Evolutionary conservation across 2,888 invertebrate genomes (phyloP), one percentile per base, ranked within the genome.

Genomic region (Pollenia angustigena): DNA sequence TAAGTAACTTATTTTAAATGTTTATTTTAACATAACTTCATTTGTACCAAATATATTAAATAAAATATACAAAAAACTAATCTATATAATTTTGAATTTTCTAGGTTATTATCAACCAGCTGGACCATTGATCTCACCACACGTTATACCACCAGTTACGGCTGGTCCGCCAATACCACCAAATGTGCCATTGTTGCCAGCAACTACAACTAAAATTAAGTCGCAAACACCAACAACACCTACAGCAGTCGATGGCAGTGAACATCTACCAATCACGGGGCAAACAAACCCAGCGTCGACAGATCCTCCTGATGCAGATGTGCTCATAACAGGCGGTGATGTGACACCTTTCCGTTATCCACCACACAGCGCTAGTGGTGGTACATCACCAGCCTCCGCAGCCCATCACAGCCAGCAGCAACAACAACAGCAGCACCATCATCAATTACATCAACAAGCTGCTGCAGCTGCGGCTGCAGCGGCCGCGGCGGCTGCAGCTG

Each of bases 91-190:
- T 6, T 87, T 72, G n/a, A 66, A 80, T 50, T 74, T 90, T 92
- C 0, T 95, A 97, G 97, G 97, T 93, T 97, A 97, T 93, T 98
- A 97, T 94, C 98, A 98, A 94, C 98, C 98, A 90, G 97, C 98
- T 90, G 98, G 98, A 88, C 98, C 98, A 90, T 95, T 98, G 93
- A 97, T 98, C 92, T 96, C 95, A 89, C 95, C 96, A 90, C 94
- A 95, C 89, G 95, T 95, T 87, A 90, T 92, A 89, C 94, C 94
- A 85, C 93, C 94, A 94, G 94, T 91, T 93, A 94, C 91, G 69
- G 89, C 91, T 66, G 90, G 90, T 88, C 91, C 91, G 71, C 89
- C 90, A 83, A 79, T 89, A 76, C 89, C 90, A 72, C 89, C 89
- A 78, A 89, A 89, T 89, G 88, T 88, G 85, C 88, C 88, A 87